phyloP scores from a whole-genome alignment of 2,113 vertebrate genomes.

The Ariopsis seemanni region DNA sequence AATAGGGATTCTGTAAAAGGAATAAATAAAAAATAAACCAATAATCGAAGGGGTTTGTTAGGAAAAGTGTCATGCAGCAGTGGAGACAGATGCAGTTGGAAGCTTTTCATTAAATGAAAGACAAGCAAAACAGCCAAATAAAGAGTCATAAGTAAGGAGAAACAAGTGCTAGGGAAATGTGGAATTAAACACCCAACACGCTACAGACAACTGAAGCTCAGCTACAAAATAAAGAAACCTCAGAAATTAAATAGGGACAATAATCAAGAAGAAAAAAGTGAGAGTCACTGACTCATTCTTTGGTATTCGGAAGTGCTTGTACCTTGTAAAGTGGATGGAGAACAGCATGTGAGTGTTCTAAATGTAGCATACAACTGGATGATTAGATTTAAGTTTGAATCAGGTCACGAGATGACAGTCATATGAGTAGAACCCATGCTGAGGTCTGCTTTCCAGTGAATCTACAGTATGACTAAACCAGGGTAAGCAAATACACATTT shows the following conservation, averaged over 20 bases:
- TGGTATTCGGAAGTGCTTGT: not conserved
- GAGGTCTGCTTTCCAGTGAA: not conserved
- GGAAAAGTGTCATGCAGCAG: not conserved
- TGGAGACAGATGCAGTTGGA: too few relatives aligned
- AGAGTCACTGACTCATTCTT: not conserved
- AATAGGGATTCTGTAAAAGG: not conserved
- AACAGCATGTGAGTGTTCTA: not conserved
- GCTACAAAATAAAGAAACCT: too few relatives aligned
- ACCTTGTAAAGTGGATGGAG: not conserved
- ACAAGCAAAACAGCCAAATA: not conserved
- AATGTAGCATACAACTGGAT: not conserved
- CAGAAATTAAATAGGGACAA: too few relatives aligned
- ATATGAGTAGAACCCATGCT: conserved; percentile 6
- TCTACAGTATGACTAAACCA: not conserved
- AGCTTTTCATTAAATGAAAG: too few relatives aligned
- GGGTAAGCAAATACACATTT: not conserved
- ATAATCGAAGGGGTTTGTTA: not conserved
- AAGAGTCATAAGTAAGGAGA: not conserved
- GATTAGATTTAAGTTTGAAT: conserved; percentile 15
- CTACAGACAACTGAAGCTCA: too few relatives aligned
- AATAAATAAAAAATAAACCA: too few relatives aligned
- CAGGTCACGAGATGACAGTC: conserved; percentile 3
- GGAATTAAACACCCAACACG: too few relatives aligned
- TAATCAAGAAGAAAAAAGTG: too few relatives aligned
- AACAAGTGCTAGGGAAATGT: not conserved